A percentile compares a stretch with the other conserved stretches of the same genome.
Evolutionary conservation across 2,113 vertebrate genomes (phyloP).

Genomic region (Proteles cristata): DNA sequence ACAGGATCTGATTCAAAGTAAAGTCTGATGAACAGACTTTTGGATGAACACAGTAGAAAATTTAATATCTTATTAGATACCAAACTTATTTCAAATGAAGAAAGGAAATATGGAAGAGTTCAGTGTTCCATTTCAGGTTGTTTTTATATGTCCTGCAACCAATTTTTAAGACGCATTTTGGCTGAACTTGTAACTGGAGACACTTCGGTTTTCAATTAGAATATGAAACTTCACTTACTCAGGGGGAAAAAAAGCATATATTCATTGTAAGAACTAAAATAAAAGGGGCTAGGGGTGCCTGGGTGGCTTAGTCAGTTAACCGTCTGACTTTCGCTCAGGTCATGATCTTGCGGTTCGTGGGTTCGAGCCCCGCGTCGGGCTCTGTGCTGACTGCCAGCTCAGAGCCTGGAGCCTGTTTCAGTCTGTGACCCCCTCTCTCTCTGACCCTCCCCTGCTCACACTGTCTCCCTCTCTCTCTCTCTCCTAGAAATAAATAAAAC

Average conservation of each 20-base stretch:
- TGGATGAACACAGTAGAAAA: not conserved
- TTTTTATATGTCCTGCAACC: not conserved
- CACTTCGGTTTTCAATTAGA: not conserved
- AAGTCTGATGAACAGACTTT: not conserved
- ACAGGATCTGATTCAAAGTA: not conserved
- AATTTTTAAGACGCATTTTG: constrained; percentile 7
- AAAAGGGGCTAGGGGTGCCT: not conserved
- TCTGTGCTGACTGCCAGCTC: too few relatives aligned
- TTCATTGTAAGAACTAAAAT: not conserved
- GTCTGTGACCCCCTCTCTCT: too few relatives aligned
- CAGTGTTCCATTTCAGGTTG: not conserved
- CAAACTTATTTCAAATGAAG: constrained; percentile 24
- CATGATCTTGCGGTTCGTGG: too few relatives aligned
- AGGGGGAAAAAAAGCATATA: not conserved
- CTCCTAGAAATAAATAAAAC: too few relatives aligned
- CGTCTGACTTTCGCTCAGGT: too few relatives aligned
- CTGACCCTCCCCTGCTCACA: too few relatives aligned
- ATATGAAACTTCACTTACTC: not conserved
- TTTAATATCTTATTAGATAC: not conserved
- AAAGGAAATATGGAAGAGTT: not conserved
- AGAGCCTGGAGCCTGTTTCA: too few relatives aligned
- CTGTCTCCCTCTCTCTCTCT: too few relatives aligned
- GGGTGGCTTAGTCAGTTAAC: too few relatives aligned
- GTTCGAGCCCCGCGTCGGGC: too few relatives aligned
- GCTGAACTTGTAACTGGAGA: not conserved